Conservation (phyloP, 2,888 invertebrate species). For the Brenthis hecate region DNA sequence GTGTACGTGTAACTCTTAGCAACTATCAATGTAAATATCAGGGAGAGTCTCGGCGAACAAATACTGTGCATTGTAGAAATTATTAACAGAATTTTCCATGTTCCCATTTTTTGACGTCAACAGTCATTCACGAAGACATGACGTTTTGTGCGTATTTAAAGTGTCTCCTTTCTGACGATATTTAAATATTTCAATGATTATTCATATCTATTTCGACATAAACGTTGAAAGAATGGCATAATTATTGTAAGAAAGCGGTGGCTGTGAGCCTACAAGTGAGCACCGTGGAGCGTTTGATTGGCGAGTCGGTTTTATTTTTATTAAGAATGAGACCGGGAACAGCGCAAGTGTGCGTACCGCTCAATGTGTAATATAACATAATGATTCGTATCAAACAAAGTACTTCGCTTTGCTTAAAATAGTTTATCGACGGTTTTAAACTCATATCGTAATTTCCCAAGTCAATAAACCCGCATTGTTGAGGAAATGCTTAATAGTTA, state of each 20-base stretch:
- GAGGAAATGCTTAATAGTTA: background rate
- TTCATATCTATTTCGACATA: slow-evolving; percentile 49
- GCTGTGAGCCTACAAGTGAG: slow-evolving; percentile 39
- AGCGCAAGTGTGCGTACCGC: slow-evolving; percentile 29
- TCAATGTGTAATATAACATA: slow-evolving; percentile 10
- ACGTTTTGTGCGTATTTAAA: slow-evolving; percentile 54
- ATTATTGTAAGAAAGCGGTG: slow-evolving; percentile 34
- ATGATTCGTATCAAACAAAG: slow-evolving; percentile 39
- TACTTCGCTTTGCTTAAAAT: slow-evolving; percentile 10
- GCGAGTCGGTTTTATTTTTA: slow-evolving; percentile 67
- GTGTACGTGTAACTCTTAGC: slow-evolving; percentile 28
- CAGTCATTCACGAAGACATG: slow-evolving; percentile 70
- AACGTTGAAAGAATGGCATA: slow-evolving; percentile 42
- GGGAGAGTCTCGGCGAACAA: slow-evolving; percentile 10
- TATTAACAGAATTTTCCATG: slow-evolving; percentile 37
- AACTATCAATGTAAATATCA: slow-evolving; percentile 35
- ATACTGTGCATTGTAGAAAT: slow-evolving; percentile 18
- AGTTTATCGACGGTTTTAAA: background rate
- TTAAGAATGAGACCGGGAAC: slow-evolving; percentile 51
- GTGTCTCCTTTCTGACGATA: slow-evolving; percentile 41
- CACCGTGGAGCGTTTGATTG: slow-evolving; percentile 54
- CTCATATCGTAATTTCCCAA: background rate
- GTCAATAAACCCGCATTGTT: background rate
- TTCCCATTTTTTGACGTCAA: slow-evolving; percentile 58
- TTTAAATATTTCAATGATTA: slow-evolving; percentile 46